Evolutionary conservation across 2,888 invertebrate species (phyloP).

Genomic region (Meghimatium bilineatum): DNA sequence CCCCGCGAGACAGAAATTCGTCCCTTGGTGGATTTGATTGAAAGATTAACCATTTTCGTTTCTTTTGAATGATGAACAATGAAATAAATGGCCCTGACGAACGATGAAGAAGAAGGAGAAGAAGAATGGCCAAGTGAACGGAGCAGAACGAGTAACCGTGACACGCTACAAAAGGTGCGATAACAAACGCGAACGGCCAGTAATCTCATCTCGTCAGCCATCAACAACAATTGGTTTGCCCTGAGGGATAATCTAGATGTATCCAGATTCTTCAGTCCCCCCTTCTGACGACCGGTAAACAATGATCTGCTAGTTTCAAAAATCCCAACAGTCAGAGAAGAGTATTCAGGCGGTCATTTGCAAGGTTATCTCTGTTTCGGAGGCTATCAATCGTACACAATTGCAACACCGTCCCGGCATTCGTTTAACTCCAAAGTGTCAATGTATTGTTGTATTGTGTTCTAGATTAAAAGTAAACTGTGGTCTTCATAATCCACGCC

Average conservation of each 20-base stretch:
- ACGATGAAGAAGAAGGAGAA: neutral
- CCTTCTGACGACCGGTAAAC: neutral
- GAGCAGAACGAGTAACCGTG: neutral
- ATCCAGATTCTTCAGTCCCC: neutral
- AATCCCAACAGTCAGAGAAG: neutral
- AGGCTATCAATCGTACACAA: neutral
- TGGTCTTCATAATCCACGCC: neutral
- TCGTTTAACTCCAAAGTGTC: constrained; percentile 12
- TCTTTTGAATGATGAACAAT: neutral
- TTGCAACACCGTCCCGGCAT: neutral
- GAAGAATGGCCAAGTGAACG: neutral
- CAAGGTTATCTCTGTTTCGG: neutral
- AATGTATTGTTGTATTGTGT: neutral
- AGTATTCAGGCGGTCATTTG: neutral
- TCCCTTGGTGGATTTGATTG: neutral
- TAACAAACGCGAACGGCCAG: neutral
- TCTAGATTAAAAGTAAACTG: constrained; percentile 12
- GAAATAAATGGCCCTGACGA: neutral
- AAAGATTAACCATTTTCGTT: constrained; percentile 18
- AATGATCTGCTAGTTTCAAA: neutral
- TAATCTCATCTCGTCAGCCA: neutral
- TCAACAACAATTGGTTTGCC: neutral
- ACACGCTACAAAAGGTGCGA: constrained; percentile 15
- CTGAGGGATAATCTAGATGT: constrained; percentile 6
- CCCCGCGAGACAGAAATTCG: neutral